Evolutionary conservation across 2,113 vertebrate species (phyloP).

Genomic region (Eubucco bourcierii): DNA sequence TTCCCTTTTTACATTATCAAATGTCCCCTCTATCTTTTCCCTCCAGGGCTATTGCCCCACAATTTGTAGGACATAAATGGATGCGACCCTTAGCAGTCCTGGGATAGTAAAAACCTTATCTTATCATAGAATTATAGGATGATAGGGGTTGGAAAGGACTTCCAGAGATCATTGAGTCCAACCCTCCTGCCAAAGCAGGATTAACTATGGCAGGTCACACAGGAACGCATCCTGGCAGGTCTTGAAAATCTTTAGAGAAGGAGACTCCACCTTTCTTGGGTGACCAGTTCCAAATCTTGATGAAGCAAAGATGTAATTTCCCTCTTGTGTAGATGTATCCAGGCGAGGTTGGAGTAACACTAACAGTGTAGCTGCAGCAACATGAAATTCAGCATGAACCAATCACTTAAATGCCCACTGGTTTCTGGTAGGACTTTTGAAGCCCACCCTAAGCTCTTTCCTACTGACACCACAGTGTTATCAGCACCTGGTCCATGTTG

Average conservation of each 20-base stretch:
- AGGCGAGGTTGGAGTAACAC: neutral
- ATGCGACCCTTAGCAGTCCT: neutral
- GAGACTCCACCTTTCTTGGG: too few relatives aligned
- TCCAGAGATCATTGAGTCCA: too few relatives aligned
- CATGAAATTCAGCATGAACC: neutral
- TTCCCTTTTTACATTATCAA: neutral
- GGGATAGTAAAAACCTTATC: neutral
- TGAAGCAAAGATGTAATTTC: neutral
- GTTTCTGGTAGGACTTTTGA: neutral
- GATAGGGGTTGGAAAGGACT: too few relatives aligned
- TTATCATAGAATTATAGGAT: too few relatives aligned
- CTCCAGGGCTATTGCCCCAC: neutral
- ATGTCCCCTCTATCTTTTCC: neutral
- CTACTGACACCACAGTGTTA: neutral
- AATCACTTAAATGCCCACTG: neutral
- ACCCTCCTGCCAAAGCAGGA: too few relatives aligned
- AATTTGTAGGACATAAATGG: neutral
- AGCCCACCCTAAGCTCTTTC: neutral
- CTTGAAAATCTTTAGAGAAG: too few relatives aligned
- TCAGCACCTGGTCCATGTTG: neutral
- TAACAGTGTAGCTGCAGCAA: neutral
- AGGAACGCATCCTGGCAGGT: too few relatives aligned
- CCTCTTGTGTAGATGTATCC: rapidly evolving
- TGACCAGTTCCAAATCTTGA: too few relatives aligned
- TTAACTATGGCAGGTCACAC: too few relatives aligned